Conservation (phyloP, 2,888 invertebrate species). For the Dynastes tityus region DNA sequence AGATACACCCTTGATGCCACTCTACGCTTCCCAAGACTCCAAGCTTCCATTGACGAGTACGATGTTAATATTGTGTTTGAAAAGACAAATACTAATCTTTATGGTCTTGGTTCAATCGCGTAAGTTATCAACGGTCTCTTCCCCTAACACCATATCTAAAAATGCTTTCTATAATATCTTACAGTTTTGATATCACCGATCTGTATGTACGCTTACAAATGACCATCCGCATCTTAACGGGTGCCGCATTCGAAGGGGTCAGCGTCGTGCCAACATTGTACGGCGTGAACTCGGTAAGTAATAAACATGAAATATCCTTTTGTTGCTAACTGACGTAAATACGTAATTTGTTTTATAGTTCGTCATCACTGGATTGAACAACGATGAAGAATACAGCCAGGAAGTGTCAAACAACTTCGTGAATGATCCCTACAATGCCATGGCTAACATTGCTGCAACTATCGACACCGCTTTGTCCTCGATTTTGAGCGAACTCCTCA, state of each 20-base stretch:
- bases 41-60: constrained; percentile 5
- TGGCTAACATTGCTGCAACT: constrained; percentile 6
- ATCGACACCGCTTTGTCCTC: constrained; percentile 14
- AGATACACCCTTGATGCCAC: constrained; percentile 33
- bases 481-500: not conserved
- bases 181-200: constrained; percentile 27
- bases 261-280: constrained; percentile 13
- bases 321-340: not conserved
- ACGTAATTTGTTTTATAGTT: constrained; percentile 19
- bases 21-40: constrained; percentile 10
- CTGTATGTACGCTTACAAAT: constrained; percentile 11
- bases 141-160: not conserved
- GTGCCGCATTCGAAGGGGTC: constrained; percentile 27
- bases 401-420: constrained; percentile 17
- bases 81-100: not conserved
- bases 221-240: constrained; percentile 31
- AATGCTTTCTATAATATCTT: not conserved
- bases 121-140: constrained; percentile 1
- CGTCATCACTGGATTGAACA: constrained; percentile 36
- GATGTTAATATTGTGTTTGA: not conserved
- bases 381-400: constrained; percentile 39
- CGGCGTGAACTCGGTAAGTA: constrained; percentile 26
- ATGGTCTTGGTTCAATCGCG: constrained; percentile 26
- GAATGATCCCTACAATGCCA: not conserved
- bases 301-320: not conserved